Percentiles rank a stretch among this genome's conserved stretches.
Conservation (phyloP, 2,113 vertebrate genomes). For the Strix uralensis region DNA sequence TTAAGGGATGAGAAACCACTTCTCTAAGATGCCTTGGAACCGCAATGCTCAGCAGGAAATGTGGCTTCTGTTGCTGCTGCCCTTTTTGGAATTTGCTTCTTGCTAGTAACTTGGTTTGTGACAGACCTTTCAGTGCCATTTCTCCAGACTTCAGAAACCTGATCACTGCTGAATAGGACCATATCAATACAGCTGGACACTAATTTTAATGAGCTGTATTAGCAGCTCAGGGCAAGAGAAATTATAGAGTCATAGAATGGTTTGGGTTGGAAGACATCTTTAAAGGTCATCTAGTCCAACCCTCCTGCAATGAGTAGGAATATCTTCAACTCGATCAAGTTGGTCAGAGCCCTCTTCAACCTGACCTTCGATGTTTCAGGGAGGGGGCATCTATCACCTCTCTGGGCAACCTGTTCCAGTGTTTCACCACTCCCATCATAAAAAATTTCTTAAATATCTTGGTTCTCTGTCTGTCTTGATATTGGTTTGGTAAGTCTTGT, state of each 20-base stretch:
- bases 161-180: neutral
- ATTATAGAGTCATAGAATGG: neutral
- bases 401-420: neutral
- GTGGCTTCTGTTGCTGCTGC: neutral
- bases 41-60: neutral
- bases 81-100: neutral
- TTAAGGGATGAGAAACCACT: neutral
- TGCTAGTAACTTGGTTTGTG: neutral
- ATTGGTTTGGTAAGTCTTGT: neutral
- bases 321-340: neutral
- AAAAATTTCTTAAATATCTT: neutral
- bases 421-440: neutral
- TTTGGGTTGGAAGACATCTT: neutral
- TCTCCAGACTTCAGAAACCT: neutral
- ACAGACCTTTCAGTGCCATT: neutral
- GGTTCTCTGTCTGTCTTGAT: accelerated
- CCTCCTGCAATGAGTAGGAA: accelerated
- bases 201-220: neutral
- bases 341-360: neutral
- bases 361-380: neutral
- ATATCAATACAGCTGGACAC: neutral
- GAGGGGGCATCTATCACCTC: neutral
- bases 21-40: neutral
- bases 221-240: neutral
- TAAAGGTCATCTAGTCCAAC: neutral